A percentile compares a stretch with the other conserved stretches of the same genome.
Conservation (phyloP, 2,113 vertebrate genomes). For the Plotosus lineatus region DNA sequence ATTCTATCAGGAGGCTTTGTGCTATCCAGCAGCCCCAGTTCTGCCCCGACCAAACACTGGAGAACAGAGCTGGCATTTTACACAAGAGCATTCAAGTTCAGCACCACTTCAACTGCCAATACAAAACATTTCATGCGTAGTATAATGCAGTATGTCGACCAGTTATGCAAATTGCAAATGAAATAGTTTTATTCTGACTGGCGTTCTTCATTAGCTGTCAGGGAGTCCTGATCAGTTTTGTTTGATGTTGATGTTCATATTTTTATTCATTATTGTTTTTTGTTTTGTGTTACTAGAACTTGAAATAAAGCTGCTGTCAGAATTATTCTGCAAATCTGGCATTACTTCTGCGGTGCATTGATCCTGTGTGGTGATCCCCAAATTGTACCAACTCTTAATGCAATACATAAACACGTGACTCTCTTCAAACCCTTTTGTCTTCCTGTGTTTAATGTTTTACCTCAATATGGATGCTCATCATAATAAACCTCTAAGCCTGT, state of each 20-base stretch:
- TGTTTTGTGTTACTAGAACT: background rate
- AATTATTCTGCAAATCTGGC: background rate
- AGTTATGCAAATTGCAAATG: no score
- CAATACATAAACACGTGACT: background rate
- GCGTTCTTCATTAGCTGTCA: background rate
- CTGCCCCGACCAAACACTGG: conserved; percentile 53
- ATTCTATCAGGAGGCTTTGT: conserved; percentile 74
- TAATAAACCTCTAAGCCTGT: no score
- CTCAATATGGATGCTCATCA: background rate
- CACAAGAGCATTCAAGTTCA: conserved; percentile 35
- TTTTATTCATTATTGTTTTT: background rate
- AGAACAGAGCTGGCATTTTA: conserved; percentile 55
- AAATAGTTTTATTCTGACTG: background rate
- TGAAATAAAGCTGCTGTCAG: background rate
- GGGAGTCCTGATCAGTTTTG: background rate
- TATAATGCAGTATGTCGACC: background rate
- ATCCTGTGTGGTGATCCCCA: background rate
- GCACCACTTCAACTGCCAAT: conserved; percentile 30
- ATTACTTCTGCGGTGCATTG: background rate
- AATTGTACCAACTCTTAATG: background rate
- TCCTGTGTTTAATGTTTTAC: background rate
- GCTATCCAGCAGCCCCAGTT: conserved; percentile 58
- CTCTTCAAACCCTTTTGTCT: background rate
- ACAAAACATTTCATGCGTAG: conserved; percentile 25
- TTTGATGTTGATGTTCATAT: no score